These are phyloP conservation scores for Thelaira solivaga DNA, from an alignment of 2,888 invertebrate species.

Conservation along the genomic window DNA sequence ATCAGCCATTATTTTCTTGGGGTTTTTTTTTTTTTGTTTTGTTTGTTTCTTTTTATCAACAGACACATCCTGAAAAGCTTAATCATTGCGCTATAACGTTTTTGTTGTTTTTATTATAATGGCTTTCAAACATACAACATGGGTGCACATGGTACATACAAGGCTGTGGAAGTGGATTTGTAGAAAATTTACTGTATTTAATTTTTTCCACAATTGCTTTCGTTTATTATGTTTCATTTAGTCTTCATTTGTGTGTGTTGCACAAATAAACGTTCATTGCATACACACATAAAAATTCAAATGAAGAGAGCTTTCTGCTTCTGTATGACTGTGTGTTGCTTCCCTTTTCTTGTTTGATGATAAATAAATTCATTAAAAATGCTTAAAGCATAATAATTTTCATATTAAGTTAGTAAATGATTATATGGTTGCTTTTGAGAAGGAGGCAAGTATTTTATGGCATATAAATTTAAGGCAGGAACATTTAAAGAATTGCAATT, in stretches of 20 bases:
- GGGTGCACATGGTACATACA: not conserved
- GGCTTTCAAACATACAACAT: not conserved
- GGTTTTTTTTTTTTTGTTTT: slow-evolving; percentile 34
- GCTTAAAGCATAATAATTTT: slow-evolving; percentile 59
- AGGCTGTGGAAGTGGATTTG: not conserved
- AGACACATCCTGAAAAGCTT: slow-evolving; percentile 66
- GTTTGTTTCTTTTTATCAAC: slow-evolving; percentile 40
- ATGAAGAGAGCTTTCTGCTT: not conserved
- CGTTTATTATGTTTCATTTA: slow-evolving; percentile 40
- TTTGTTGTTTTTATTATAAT: slow-evolving; percentile 24
- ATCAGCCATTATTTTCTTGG: slow-evolving; percentile 49
- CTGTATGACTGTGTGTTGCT: not conserved
- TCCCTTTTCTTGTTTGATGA: not conserved
- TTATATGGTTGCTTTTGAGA: slow-evolving; percentile 52
- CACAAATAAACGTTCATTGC: not conserved
- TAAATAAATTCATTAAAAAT: slow-evolving; percentile 53
- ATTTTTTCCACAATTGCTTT: slow-evolving; percentile 44
- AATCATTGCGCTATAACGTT: slow-evolving; percentile 64
- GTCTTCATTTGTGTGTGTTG: not conserved
- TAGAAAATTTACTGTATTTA: not conserved
- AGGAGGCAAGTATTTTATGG: slow-evolving; percentile 17
- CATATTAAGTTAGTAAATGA: slow-evolving; percentile 54
- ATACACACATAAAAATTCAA: too few relatives aligned
- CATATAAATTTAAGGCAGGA: not conserved
- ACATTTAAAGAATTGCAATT: not conserved